phyloP scores from a whole-genome alignment of 1,140 invertebrate genomes.

The Pristionchus pacificus region DNA sequence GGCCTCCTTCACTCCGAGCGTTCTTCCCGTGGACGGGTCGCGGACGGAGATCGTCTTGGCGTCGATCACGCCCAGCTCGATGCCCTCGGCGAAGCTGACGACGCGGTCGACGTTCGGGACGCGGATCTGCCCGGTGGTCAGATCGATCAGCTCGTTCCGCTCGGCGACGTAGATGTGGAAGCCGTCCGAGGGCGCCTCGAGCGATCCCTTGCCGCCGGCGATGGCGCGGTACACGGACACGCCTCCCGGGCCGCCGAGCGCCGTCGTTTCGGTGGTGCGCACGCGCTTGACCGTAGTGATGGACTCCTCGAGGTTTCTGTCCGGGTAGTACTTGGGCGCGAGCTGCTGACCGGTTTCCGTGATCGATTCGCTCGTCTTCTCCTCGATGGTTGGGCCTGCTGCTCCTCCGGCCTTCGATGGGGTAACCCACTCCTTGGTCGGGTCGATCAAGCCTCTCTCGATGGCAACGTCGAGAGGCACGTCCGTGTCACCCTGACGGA shows the following conservation, averaged over 20 bases:
- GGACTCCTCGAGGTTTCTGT: slow-evolving; percentile 46
- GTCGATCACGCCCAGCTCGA: slow-evolving; percentile 72
- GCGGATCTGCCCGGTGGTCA: slow-evolving; percentile 68
- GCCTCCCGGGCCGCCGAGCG: slow-evolving; percentile 55
- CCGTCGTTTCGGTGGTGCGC: slow-evolving; percentile 50
- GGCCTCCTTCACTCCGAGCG: slow-evolving; percentile 76
- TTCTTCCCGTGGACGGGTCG: slow-evolving; percentile 76
- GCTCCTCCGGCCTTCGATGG: slow-evolving; percentile 50
- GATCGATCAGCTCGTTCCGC: slow-evolving; percentile 72
- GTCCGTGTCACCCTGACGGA: slow-evolving; percentile 70
- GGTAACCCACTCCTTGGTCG: slow-evolving; percentile 54
- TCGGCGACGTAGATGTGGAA: slow-evolving; percentile 72
- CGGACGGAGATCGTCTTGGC: slow-evolving; percentile 72
- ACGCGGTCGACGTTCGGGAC: slow-evolving; percentile 64
- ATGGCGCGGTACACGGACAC: slow-evolving; percentile 54
- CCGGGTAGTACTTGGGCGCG: slow-evolving; percentile 57
- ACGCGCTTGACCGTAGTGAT: slow-evolving; percentile 56
- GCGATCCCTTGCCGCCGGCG: slow-evolving; percentile 53
- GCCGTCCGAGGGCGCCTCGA: slow-evolving; percentile 53
- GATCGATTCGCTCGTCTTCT: slow-evolving; percentile 68
- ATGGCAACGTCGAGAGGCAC: slow-evolving; percentile 79
- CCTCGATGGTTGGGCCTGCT: slow-evolving; percentile 61
- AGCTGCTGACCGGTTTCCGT: slow-evolving; percentile 63
- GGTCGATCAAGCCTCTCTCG: slow-evolving; percentile 59
- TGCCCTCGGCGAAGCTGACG: slow-evolving; percentile 71